These are phyloP conservation scores for Calliopsis andreniformis DNA, from an alignment of 1,140 invertebrate genomes.

Conservation along the genomic window DNA sequence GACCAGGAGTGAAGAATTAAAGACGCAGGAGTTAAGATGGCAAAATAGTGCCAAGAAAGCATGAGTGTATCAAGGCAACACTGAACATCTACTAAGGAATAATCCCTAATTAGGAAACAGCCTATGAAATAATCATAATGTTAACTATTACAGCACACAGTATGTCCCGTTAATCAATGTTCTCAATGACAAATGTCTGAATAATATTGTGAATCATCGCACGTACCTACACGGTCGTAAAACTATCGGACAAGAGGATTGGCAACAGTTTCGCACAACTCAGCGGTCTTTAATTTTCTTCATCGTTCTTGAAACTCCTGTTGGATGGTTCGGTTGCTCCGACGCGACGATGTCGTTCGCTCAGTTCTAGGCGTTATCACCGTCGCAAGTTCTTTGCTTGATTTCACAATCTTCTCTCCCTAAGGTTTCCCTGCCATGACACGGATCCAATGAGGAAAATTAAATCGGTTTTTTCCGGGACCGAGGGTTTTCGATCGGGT, in stretches of 20 bases:
- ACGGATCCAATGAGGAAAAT: slow-evolving; percentile 39
- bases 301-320: neutral
- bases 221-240: neutral
- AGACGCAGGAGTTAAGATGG: no score
- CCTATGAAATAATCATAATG: no score
- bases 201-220: no score
- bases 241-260: neutral
- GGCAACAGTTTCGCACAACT: neutral
- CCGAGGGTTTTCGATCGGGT: slow-evolving; percentile 15
- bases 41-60: no score
- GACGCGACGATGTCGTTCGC: neutral
- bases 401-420: neutral
- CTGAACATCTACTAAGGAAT: no score
- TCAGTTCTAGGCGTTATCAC: slow-evolving; percentile 6
- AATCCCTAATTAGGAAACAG: no score
- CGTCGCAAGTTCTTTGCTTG: neutral
- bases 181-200: no score
- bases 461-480: slow-evolving; percentile 31
- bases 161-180: no score
- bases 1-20: no score
- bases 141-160: no score
- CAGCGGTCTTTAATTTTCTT: slow-evolving; percentile 14
- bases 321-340: slow-evolving; percentile 1
- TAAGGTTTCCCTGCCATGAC: slow-evolving; percentile 6
- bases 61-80: no score